phyloP scores from a whole-genome alignment of 2,888 invertebrate genomes.

The Polydrusus tereticollis region DNA sequence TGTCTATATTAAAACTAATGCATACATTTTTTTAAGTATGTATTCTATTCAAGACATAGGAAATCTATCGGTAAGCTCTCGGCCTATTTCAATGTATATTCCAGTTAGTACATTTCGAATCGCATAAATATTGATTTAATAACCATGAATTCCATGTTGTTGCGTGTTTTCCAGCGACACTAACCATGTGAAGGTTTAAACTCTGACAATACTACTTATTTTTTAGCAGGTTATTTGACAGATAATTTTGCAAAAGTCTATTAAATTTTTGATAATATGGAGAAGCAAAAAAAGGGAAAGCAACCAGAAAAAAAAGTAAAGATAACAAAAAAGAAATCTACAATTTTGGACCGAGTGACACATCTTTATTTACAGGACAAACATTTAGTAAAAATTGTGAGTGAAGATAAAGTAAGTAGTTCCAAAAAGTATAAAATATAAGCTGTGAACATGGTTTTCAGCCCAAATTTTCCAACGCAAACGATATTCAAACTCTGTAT shows the following conservation, averaged over 20 bases:
- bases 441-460: slow-evolving; percentile 15
- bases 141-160: not conserved
- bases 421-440: too few species aligned
- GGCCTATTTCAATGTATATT: too few species aligned
- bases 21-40: too few species aligned
- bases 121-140: not conserved
- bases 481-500: slow-evolving; percentile 73
- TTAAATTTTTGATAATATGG: not conserved
- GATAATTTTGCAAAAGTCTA: not conserved
- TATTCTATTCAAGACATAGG: too few species aligned
- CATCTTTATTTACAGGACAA: slow-evolving; percentile 57
- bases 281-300: slow-evolving; percentile 3
- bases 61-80: too few species aligned
- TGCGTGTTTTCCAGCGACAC: not conserved
- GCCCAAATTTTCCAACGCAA: slow-evolving; percentile 49
- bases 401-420: too few species aligned
- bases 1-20: too few species aligned
- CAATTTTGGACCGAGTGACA: slow-evolving; percentile 45
- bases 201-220: not conserved
- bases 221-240: not conserved
- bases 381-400: slow-evolving; percentile 54
- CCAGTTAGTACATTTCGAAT: not conserved
- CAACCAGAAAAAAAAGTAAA: slow-evolving; percentile 4
- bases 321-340: slow-evolving; percentile 24
- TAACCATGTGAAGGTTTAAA: not conserved